A percentile compares a stretch with the other conserved stretches of the same genome.
These are phyloP conservation scores for Atractosteus spatula DNA, from an alignment of 2,113 vertebrate genomes.

Conservation along the genomic window DNA sequence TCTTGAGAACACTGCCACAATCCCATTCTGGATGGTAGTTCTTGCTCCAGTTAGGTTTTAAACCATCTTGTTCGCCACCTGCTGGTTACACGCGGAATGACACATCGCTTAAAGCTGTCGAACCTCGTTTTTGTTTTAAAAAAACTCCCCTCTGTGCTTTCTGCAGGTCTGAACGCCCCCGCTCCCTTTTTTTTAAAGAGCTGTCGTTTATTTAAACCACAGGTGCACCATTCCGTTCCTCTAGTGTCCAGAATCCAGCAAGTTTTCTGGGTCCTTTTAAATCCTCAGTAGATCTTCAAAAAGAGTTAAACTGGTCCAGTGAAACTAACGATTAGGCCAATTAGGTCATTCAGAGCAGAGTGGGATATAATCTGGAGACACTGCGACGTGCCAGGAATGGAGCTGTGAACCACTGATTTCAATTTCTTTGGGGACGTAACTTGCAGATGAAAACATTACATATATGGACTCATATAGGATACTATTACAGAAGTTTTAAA, in stretches of 20 bases:
- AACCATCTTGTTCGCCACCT: constrained; percentile 38
- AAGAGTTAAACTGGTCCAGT: too few relatives aligned
- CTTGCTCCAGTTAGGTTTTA: constrained; percentile 16
- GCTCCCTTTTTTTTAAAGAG: constrained; percentile 6
- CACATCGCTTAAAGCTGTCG: constrained; percentile 6
- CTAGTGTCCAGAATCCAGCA: constrained; percentile 16
- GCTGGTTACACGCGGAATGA: constrained; percentile 32
- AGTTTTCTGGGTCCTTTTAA: not conserved
- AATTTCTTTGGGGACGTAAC: too few relatives aligned
- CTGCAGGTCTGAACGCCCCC: not conserved
- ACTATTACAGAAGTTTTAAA: too few relatives aligned
- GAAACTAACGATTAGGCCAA: too few relatives aligned
- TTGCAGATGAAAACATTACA: too few relatives aligned
- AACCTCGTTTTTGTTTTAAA: not conserved
- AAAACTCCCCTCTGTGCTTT: not conserved
- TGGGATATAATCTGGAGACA: too few relatives aligned
- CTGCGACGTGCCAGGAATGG: too few relatives aligned
- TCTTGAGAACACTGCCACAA: constrained; percentile 36
- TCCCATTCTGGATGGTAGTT: constrained; percentile 35
- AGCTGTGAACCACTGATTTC: too few relatives aligned
- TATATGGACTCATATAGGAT: too few relatives aligned
- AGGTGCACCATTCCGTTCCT: constrained; percentile 30
- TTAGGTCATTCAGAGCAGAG: too few relatives aligned
- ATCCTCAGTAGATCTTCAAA: too few relatives aligned
- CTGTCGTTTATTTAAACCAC: constrained; percentile 15